Percentiles rank a stretch among this genome's conserved stretches.
Evolutionary conservation across 2,113 vertebrate genomes (phyloP).

Genomic region (Lichenostomus cassidix): DNA sequence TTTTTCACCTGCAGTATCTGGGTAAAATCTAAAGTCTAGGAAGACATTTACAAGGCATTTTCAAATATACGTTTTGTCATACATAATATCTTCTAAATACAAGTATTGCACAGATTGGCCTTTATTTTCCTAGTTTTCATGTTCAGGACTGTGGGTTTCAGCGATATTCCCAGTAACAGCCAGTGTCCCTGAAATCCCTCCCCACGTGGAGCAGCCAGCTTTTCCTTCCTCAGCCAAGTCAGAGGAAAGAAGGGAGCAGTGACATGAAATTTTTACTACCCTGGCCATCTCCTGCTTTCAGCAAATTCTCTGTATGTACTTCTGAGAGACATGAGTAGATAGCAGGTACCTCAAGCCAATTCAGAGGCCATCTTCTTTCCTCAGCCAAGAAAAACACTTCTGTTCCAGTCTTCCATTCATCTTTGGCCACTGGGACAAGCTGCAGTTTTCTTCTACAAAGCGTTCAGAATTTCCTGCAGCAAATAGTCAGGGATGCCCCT

Average conservation of each 20-base stretch:
- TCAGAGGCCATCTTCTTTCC: background rate
- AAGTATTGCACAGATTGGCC: background rate
- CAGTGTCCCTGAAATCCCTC: background rate
- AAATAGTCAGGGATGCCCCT: background rate
- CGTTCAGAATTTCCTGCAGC: background rate
- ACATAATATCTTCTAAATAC: background rate
- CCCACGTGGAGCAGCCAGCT: background rate
- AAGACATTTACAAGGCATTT: background rate
- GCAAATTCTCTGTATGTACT: background rate
- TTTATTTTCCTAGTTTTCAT: background rate
- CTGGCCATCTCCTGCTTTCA: background rate
- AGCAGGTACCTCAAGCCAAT: background rate
- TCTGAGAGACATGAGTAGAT: background rate
- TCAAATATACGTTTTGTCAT: background rate
- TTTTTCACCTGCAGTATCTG: background rate
- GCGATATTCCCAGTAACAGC: background rate
- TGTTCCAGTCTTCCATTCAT: background rate
- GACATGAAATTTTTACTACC: background rate
- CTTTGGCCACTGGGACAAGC: background rate
- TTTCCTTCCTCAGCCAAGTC: background rate
- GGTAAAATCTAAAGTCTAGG: background rate
- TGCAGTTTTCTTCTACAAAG: background rate
- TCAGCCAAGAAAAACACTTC: background rate
- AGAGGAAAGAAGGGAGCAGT: background rate
- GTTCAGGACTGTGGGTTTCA: background rate